phyloP scores from a whole-genome alignment of 2,113 vertebrate genomes.

The Cyprinodon variegatus region DNA sequence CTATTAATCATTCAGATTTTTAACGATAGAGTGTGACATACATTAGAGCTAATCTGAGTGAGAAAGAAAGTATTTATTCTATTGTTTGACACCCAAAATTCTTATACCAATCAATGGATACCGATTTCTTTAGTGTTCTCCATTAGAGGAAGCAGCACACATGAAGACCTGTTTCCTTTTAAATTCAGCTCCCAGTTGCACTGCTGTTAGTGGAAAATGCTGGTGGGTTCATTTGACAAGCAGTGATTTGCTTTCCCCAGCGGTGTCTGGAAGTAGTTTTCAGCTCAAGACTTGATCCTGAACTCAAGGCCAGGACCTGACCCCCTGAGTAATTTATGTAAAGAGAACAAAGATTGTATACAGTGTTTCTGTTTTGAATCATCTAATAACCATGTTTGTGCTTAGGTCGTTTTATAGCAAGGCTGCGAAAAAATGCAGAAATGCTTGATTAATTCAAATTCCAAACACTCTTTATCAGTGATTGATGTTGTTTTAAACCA shows the following conservation, averaged over 20 bases:
- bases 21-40: too few relatives aligned
- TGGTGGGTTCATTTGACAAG: slow-evolving; percentile 25
- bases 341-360: not conserved
- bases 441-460: not conserved
- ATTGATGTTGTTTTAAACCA: not conserved
- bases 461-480: not conserved
- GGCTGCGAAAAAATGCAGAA: not conserved
- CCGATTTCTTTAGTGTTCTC: slow-evolving; percentile 8
- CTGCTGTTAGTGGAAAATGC: slow-evolving; percentile 13
- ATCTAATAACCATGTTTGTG: not conserved
- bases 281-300: slow-evolving; percentile 2
- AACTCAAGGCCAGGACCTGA: slow-evolving; percentile 8
- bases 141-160: slow-evolving; percentile 38
- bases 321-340: not conserved
- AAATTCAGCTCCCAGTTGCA: slow-evolving; percentile 20
- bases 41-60: too few relatives aligned
- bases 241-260: not conserved
- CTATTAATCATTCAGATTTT: too few relatives aligned
- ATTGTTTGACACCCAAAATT: not conserved
- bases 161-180: slow-evolving; percentile 43
- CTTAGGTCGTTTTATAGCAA: not conserved
- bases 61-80: too few relatives aligned
- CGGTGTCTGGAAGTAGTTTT: slow-evolving; percentile 40
- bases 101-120: slow-evolving; percentile 3
- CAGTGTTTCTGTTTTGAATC: not conserved